phyloP scores from a whole-genome alignment of 2,113 vertebrate genomes.

The Serinus canaria region DNA sequence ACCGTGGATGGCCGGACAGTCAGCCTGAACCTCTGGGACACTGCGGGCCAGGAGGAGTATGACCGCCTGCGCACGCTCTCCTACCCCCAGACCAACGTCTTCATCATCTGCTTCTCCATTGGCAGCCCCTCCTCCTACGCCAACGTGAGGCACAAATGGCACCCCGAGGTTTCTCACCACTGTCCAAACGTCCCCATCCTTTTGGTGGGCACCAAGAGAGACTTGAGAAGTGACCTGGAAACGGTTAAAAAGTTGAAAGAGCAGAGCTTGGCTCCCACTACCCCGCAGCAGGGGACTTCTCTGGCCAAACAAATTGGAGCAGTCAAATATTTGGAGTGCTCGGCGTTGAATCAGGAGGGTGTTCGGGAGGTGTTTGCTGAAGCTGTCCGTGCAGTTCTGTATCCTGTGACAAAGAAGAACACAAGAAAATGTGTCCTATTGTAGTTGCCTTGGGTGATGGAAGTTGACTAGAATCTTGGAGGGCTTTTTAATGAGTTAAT shows the following conservation, averaged over 20 bases:
- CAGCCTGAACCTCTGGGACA: constrained; percentile 95
- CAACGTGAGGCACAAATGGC: constrained; percentile 93
- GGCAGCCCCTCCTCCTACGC: constrained; percentile 91
- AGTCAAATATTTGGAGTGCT: constrained; percentile 94
- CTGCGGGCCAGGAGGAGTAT: constrained; percentile 93
- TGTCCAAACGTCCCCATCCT: constrained; percentile 90
- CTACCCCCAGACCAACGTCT: constrained; percentile 91
- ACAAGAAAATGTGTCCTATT: constrained; percentile 87
- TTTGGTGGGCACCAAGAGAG: constrained; percentile 90
- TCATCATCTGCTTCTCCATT: constrained; percentile 93
- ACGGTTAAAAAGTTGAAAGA: constrained; percentile 93
- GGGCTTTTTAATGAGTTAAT: constrained; percentile 21
- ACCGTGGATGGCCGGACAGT: constrained; percentile 91
- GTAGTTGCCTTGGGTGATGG: constrained; percentile 67
- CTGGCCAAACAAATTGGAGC: constrained; percentile 91
- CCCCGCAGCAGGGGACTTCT: constrained; percentile 85
- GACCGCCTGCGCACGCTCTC: constrained; percentile 89
- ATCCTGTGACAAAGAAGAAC: constrained; percentile 89
- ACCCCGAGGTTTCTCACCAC: constrained; percentile 91
- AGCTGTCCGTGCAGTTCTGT: constrained; percentile 88
- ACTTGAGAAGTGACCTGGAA: constrained; percentile 86
- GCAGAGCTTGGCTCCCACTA: constrained; percentile 86
- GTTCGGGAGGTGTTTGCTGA: constrained; percentile 89
- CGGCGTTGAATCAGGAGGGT: constrained; percentile 86
- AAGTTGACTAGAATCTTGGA: constrained; percentile 1